phyloP scores from a whole-genome alignment of 2,888 invertebrate species.

The Agonum fuliginosum region DNA sequence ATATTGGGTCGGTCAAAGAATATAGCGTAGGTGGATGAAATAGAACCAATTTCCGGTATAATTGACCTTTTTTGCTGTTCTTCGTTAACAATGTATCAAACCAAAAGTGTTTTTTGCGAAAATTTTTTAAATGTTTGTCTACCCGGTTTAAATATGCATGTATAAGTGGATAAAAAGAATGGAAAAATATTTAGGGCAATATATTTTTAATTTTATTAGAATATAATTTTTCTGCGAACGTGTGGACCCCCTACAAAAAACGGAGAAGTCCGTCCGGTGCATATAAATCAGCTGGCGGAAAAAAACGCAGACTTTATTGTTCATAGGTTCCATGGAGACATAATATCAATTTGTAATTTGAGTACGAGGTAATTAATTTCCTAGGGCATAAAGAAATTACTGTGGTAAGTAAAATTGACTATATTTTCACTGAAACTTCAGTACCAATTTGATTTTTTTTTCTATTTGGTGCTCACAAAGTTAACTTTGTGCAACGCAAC shows the following conservation, averaged over 20 bases:
- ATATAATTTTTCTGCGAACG: not conserved
- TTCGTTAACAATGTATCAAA: not conserved
- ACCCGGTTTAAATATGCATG: not conserved
- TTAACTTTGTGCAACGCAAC: too few relatives aligned
- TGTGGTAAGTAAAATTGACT: too few relatives aligned
- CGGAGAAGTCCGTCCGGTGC: not conserved
- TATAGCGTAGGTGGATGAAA: not conserved
- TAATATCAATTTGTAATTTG: too few relatives aligned
- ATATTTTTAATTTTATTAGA: not conserved
- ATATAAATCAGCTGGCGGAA: not conserved
- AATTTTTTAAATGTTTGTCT: not conserved
- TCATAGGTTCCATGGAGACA: too few relatives aligned
- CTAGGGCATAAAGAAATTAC: too few relatives aligned
- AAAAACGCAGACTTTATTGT: not conserved
- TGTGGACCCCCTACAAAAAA: not conserved
- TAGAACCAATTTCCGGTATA: slow-evolving; percentile 16
- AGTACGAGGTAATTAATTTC: too few relatives aligned
- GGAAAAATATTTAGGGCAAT: slow-evolving; percentile 19
- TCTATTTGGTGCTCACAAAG: too few relatives aligned
- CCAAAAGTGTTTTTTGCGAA: not conserved
- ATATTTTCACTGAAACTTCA: too few relatives aligned
- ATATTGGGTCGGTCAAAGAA: not conserved
- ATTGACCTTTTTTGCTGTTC: not conserved
- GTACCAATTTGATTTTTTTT: too few relatives aligned
- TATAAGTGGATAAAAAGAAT: slow-evolving; percentile 12